Evolutionary conservation across 23 tunicate genomes (phyloP).

Genomic region (Ciona savignyi): DNA sequence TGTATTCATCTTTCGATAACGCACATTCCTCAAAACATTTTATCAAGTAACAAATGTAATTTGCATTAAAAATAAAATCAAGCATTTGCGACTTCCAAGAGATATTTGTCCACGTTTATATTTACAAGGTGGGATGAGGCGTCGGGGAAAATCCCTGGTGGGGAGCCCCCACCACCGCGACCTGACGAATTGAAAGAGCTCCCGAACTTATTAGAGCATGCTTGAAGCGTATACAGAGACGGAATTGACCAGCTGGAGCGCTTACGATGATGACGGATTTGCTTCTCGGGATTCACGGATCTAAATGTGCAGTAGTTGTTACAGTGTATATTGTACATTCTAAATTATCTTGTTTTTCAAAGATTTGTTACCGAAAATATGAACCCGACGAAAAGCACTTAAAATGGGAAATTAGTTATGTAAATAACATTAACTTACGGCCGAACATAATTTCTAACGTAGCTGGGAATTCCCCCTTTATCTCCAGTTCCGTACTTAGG

Average conservation of each 20-base stretch:
- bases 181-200: not conserved
- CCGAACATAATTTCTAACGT: conserved; percentile 50
- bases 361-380: too few relatives aligned
- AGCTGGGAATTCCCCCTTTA: conserved; percentile 15
- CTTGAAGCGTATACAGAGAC: conserved; percentile 48
- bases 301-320: not conserved
- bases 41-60: not conserved
- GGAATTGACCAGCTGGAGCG: conserved; percentile 76
- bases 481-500: conserved; percentile 59
- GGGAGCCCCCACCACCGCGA: not conserved
- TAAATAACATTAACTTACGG: conserved; percentile 30
- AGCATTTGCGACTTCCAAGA: conserved; percentile 7
- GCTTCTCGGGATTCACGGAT: not conserved
- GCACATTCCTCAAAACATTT: too few relatives aligned
- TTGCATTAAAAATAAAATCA: not conserved
- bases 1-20: too few relatives aligned
- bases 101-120: conserved; percentile 58
- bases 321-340: too few relatives aligned
- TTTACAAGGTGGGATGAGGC: conserved; percentile 73
- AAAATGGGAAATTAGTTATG: too few relatives aligned
- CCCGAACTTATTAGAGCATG: conserved; percentile 13
- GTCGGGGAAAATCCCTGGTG: conserved; percentile 5
- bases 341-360: too few relatives aligned
- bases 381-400: too few relatives aligned
- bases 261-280: conserved; percentile 13